Conservation (phyloP, 2,113 vertebrate species). For the Mesoclemmys tuberculata region DNA sequence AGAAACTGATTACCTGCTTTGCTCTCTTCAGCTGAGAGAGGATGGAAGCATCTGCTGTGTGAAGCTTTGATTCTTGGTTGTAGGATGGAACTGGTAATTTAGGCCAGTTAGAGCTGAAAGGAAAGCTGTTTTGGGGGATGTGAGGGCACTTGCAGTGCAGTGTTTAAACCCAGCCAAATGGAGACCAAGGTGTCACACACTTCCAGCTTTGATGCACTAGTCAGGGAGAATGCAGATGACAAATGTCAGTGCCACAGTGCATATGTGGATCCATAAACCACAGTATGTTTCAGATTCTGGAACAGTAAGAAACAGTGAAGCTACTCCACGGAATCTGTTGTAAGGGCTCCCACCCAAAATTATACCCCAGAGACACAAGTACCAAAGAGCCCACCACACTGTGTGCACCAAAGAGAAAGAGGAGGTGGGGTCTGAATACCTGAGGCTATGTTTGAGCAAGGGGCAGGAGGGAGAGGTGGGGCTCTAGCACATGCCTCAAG, state of each 20-base stretch:
- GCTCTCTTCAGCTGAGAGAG: neutral
- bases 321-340: neutral
- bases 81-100: conserved; percentile 23
- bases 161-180: conserved; percentile 58
- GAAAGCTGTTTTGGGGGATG: conserved; percentile 18
- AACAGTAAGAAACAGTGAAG: conserved; percentile 36
- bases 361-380: neutral
- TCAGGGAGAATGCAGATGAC: conserved; percentile 55
- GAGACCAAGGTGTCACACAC: conserved; percentile 47
- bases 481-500: neutral
- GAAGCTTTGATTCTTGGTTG: neutral
- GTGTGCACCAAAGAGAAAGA: neutral
- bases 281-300: conserved; percentile 70
- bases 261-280: conserved; percentile 71
- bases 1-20: neutral
- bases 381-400: neutral
- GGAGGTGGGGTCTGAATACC: neutral
- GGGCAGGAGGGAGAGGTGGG: neutral
- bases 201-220: conserved; percentile 52
- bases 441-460: neutral
- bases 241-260: conserved; percentile 59
- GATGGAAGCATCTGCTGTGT: neutral
- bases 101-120: conserved; percentile 33
- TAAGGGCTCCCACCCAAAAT: conserved; percentile 4
- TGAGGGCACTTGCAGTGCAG: conserved; percentile 5